Base-by-base conservation (phyloP, 2,113 vertebrate genomes). In the Lonchura striata region DNA sequence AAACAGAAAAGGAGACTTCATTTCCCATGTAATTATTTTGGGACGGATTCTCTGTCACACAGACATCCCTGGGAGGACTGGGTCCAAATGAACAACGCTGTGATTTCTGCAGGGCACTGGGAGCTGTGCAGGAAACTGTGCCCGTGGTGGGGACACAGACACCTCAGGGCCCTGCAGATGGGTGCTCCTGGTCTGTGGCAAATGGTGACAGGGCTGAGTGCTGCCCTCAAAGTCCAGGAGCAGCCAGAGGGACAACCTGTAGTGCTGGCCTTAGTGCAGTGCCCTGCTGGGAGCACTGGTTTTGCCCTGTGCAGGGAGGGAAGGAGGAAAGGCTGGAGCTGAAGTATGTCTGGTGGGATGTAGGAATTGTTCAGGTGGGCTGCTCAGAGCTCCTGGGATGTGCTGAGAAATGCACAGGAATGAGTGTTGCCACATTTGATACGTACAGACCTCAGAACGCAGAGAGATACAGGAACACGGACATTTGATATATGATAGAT, bases 1-100 rank as follows among this genome's bases (percentile, higher is more conserved):
- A 97, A 97, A 97, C 96, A 97, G 92, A 97, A 97, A 97, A 96
- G 94, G 96, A 97, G 95, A 97, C 96, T 97, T 97, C 94, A 97
- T 96, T 97, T 97, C 96, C 96, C 95, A 96, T 95, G 94, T 94
- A 95, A 86, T 77, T 63, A 93, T 92, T 95, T 81, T 81, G 92
- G 94, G 92, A 92, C 0, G 7, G 79, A 76, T 94, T 88, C 95
- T 82, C 89, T 63, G 42, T 87, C 78, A 56, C 57, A 31, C 81
- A 79, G 68, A 75, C 85, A 90, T 88, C 92, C 80, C 77, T 37
- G 52, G 19, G 28, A 89, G 60, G 82, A 90, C 56, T 11, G 77
- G 35, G 6, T 86, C 88, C 72, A 54, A 86, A 39, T 15, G 20
- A 46, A 41, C 81, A 39, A 0, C 20, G 4, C n/a, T 1, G 41